These are phyloP conservation scores for Drosophila subobscura DNA, from an alignment of 1,140 invertebrate genomes.

Conservation along the genomic window DNA sequence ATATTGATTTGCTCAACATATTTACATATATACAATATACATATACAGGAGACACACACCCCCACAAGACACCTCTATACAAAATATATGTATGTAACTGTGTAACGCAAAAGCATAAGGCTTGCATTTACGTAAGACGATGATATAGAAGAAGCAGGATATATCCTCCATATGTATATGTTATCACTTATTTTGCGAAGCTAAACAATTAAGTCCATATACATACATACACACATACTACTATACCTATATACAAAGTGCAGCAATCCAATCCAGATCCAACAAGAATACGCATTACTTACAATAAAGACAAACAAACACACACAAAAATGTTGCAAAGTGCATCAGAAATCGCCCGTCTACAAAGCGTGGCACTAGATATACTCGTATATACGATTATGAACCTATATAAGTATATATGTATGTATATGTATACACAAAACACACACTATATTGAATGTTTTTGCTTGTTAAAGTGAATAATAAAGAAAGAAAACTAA, in stretches of 20 bases:
- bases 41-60: constrained; percentile 11
- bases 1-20: constrained; percentile 69
- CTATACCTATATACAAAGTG: constrained; percentile 24
- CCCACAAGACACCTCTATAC: constrained; percentile 28
- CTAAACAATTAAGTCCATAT: constrained; percentile 69
- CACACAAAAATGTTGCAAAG: constrained; percentile 5
- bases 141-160: constrained; percentile 21
- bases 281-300: too few relatives aligned
- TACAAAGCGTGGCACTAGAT: not conserved
- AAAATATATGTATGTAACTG: constrained; percentile 40
- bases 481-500: constrained; percentile 69
- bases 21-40: constrained; percentile 13
- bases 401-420: constrained; percentile 13
- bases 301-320: too few relatives aligned
- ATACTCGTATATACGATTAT: constrained; percentile 11
- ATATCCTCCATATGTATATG: constrained; percentile 61
- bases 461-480: constrained; percentile 83
- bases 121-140: constrained; percentile 50
- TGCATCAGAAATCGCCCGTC: constrained; percentile 4
- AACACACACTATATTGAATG: constrained; percentile 81
- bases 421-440: constrained; percentile 34
- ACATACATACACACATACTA: constrained; percentile 19
- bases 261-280: constrained; percentile 14
- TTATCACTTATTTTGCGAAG: constrained; percentile 72
- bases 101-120: constrained; percentile 47